Evolutionary conservation across 1,140 invertebrate species (phyloP).

Genomic region (Temnothorax longispinosus): DNA sequence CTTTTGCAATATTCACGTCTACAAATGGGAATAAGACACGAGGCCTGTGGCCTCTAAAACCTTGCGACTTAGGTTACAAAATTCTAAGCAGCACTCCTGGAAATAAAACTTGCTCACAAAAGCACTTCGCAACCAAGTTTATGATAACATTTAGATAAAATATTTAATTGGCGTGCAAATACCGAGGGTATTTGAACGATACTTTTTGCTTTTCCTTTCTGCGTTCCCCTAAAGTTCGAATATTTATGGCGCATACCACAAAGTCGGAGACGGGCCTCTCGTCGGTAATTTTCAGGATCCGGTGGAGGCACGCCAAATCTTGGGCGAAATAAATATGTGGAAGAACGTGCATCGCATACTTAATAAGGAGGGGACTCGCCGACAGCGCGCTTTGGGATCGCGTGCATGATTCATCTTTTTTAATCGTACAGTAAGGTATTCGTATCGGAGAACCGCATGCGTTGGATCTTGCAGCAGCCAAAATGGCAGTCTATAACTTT

Average conservation of each 20-base stretch:
- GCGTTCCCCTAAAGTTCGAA: background rate
- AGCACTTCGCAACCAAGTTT: background rate
- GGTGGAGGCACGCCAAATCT: constrained; percentile 16
- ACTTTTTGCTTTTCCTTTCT: background rate
- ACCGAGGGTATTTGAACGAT: background rate
- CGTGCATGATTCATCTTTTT: constrained; percentile 34
- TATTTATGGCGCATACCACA: constrained; percentile 27
- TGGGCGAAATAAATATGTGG: constrained; percentile 6
- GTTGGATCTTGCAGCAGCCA: constrained; percentile 3
- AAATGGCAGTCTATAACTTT: constrained; percentile 22
- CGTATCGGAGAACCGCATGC: background rate
- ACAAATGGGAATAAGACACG: constrained; percentile 26
- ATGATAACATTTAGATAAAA: constrained; percentile 10
- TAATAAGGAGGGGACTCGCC: constrained; percentile 3
- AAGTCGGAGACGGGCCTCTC: background rate
- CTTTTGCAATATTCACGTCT: constrained; percentile 31
- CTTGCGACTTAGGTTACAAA: background rate
- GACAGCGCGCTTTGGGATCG: background rate
- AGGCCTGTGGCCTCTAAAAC: background rate
- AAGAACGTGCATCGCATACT: constrained; percentile 28
- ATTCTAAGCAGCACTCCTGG: background rate
- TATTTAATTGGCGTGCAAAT: background rate
- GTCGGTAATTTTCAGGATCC: constrained; percentile 24
- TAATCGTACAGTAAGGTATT: constrained; percentile 15
- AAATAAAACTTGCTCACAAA: background rate